Base-by-base conservation (phyloP, 2,888 invertebrate genomes). In the Agonopterix arenella region DNA sequence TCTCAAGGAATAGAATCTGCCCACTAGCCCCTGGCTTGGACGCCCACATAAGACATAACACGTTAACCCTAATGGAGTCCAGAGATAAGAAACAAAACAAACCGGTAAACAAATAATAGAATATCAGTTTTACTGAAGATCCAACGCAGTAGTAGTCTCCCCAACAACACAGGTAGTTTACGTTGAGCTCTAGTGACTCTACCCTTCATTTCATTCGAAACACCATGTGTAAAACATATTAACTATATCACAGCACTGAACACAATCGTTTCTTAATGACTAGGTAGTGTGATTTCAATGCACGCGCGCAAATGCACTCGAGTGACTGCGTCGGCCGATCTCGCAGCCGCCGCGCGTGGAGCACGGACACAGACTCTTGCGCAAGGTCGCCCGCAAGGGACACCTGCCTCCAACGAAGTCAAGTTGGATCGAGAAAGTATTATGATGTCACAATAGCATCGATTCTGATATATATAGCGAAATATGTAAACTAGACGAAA, bases 31-130 rank as follows among this genome's bases (percentile, higher is more conserved):
- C 28, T 28, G 28, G 28, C 28, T 28, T 28, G 28, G 28, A 28
- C 7, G 28, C 28, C 28, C 5, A 28, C 28, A 28, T 7, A 13
- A 13, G 13, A 1, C 13, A 2, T 13, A 13, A 13, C 11, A 11
- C 11, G 13, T 11, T 43, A 11, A 44, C 44, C 16, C 9, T 36
- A 48, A 45, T 42, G 44, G 5, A 28, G 28, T 28, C 5, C 28
- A 28, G 5, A 28, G 28, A 47, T n/a, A 41, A 46, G 28, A 46
- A 49, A 53, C 45, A 57, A 54, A 67, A 91, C 91, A 66, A 91
- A 92, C 81, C 92, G 90, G 80, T 92, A 91, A 65, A 92, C 84
- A 66, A 92, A 85, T 67, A 91, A 90, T 72, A 91, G 88, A 51
- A 91, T 75, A 68, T 92, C 91, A 36, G 91, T 90, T 70, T 91